Evolutionary conservation across 2,113 vertebrate genomes (phyloP).

Genomic region (Prochilodus magdalenae): DNA sequence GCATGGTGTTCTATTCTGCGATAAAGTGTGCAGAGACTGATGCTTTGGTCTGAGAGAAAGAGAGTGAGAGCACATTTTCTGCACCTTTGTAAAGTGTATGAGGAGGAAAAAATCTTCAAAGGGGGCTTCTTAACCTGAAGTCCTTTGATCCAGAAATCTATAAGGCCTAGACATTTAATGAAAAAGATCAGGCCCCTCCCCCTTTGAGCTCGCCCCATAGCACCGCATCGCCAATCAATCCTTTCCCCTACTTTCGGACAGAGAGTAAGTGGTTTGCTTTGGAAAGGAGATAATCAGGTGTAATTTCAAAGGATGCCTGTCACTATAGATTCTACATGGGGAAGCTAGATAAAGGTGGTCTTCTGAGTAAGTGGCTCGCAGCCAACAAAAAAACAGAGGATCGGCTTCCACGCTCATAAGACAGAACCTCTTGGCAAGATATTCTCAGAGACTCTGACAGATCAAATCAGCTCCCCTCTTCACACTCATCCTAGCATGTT

Average conservation of each 20-base stretch:
- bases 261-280: constrained; percentile 14
- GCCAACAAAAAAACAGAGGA: background rate
- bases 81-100: constrained; percentile 41
- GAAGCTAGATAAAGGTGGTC: background rate
- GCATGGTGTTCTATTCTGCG: background rate
- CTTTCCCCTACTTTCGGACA: background rate
- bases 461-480: constrained; percentile 22
- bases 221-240: constrained; percentile 3
- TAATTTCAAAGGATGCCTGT: background rate
- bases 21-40: background rate
- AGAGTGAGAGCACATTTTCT: constrained; percentile 1
- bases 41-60: background rate
- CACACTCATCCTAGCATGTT: background rate
- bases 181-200: constrained; percentile 46
- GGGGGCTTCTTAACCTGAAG: constrained; percentile 58
- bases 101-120: constrained; percentile 66
- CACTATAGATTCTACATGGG: background rate
- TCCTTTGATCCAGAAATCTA: constrained; percentile 69
- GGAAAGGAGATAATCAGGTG: background rate
- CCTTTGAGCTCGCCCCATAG: background rate
- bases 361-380: background rate
- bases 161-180: constrained; percentile 42
- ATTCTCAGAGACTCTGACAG: constrained; percentile 21
- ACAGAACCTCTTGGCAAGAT: background rate
- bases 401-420: constrained; percentile 4